Base-by-base conservation (phyloP, 2,888 invertebrate species). In the Pteria penguin region DNA sequence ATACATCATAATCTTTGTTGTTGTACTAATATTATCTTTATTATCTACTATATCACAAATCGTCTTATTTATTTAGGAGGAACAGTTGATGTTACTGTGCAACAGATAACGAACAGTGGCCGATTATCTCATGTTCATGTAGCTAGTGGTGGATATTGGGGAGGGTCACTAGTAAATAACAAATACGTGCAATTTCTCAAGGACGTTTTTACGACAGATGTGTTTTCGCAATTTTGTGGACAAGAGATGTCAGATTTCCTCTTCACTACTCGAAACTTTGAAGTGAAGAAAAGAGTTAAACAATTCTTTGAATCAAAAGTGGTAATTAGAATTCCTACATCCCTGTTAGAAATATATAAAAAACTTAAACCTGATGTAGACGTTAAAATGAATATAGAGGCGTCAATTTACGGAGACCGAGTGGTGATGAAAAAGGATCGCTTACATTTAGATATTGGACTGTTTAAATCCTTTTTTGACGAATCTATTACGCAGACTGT, bases 81-180 rank as follows among this genome's bases (percentile, higher is more conserved):
- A 4, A 75, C 75, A 14, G 65, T 68, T 5, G 75, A 75, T 45
- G 55, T 75, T 2, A 70, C 70, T 11, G 70, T 75, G 57, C 24
- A 62, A 24, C 57, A 70, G 8, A 54, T 58, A n/a, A 58, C 29
- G 4, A 0, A 27, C 4, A 63, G 54, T n/a, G 67, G 67, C 4
- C 32, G 24, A n/a, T 26, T 68, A n/a, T n/a, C 62, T 18, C 70
- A 65, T 24, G 60, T 75, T 22, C 57, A 54, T 29, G 55, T 27
- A 27, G 70, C 69, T 26, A 62, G 62, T 18, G 75, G 75, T 2
- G 75, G 75, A 8, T 45, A 33, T 4, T 75, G 75, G 69, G 75
- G 75, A 26, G 75, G 70, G 11, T 65, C 29, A 11, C 27, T 45
- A 8, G 75, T 75, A 14, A 66, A 75, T 52, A 24, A 32, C 11